Conservation (phyloP, 2,888 invertebrate genomes). For the Synanthedon myopaeformis region DNA sequence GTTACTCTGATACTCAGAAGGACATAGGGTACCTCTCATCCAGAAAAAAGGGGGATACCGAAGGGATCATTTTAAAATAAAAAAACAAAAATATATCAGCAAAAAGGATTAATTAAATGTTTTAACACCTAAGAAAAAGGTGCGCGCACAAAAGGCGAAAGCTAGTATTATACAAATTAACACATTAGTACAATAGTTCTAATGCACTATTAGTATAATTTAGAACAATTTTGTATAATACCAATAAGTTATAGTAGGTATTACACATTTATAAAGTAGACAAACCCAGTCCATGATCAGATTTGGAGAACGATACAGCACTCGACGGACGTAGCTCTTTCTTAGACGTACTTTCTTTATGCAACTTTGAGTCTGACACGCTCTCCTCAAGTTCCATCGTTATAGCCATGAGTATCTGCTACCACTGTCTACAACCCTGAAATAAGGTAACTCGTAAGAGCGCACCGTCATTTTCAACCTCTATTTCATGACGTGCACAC, state of each 20-base stretch:
- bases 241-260: conserved; percentile 3
- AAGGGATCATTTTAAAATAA: no score
- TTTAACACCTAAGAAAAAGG: no score
- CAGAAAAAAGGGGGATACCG: no score
- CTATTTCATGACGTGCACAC: conserved; percentile 30
- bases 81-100: no score
- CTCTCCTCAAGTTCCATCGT: conserved; percentile 62
- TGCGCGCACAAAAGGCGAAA: no score
- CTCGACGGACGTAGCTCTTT: conserved; percentile 55
- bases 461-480: conserved; percentile 25
- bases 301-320: conserved; percentile 54
- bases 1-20: no score
- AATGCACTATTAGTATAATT: conserved; percentile 4
- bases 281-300: conserved; percentile 55
- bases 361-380: conserved; percentile 59
- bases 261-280: conserved; percentile 2
- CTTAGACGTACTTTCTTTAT: conserved; percentile 49
- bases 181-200: neutral
- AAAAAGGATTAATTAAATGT: no score
- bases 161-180: no score
- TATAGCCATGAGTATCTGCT: conserved; percentile 52
- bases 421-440: conserved; percentile 29
- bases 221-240: conserved; percentile 4
- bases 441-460: conserved; percentile 21
- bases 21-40: no score